Base-by-base conservation (phyloP, 1,140 invertebrate species). In the Philaenus spumarius region DNA sequence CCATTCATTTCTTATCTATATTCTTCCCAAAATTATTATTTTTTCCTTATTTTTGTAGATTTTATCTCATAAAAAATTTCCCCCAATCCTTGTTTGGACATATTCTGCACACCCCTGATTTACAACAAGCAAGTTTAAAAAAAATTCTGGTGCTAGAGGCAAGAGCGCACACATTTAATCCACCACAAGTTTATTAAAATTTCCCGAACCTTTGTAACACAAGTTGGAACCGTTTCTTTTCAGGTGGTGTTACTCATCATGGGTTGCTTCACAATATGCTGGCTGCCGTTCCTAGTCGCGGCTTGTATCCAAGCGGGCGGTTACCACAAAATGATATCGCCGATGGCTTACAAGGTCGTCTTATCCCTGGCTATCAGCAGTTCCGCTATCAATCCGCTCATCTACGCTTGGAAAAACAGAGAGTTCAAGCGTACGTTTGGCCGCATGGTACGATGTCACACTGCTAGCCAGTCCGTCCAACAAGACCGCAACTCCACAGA, bases 341-440 rank as follows among this genome's bases (percentile, higher is more conserved):
- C 77, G 22, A 71, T 80, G 39, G 71, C 81, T 22, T 88, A 88
- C 71, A 83, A 85, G 63, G 71, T 80, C 0, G 79, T 82, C 17
- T 86, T 85, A 55, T 84, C 82, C 1, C 72, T 89, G 42, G 85
- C 85, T 2, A 81, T 88, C 67, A 78, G 80, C 30, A 89, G 88
- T 71, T 88, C 86, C 1, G 83, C 82, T 5, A 80, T 89, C 53
- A 89, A 89, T 70, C 86, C 87, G 1, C 71, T 89, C 14, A 88
- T 89, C 62, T 89, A 89, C 70, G 85, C 85, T 11, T 89, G 87
- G 87, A 89, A 89, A 70, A 89, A 88, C 66, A 74, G 78, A 5
- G 84, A 82, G 43, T 88, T 88, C 63, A 79, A 85, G 6, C 77
- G 77, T 22, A 82, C 85, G 2, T 87, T 87, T 65, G 73, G 76